Evolutionary conservation across 2,888 invertebrate species (phyloP).

Genomic region (Buathra laborator): DNA sequence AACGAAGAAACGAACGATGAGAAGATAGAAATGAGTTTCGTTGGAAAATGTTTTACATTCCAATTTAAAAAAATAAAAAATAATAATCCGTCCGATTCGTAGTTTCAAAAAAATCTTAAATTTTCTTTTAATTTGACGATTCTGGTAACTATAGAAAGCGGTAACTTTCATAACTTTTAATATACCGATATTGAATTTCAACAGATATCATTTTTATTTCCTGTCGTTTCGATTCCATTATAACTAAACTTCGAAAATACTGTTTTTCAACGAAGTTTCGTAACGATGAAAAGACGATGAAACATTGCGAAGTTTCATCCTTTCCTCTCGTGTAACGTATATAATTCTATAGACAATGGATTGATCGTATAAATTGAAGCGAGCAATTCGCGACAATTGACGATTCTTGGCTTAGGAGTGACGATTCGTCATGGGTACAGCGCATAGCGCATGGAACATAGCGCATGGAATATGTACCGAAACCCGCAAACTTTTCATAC

Average conservation of each 20-base stretch:
- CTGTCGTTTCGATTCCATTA: no score
- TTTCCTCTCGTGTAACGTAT: not conserved
- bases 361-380: not conserved
- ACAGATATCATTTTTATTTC: no score
- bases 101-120: no score
- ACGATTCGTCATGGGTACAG: not conserved
- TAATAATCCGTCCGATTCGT: no score
- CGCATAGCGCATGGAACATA: not conserved
- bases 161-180: no score
- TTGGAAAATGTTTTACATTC: no score
- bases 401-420: not conserved
- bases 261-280: not conserved
- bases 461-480: not conserved
- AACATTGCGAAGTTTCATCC: not conserved
- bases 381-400: not conserved
- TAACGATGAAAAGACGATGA: not conserved
- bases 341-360: not conserved
- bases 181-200: no score
- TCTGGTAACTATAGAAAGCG: no score
- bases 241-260: no score
- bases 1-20: not conserved
- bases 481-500: not conserved
- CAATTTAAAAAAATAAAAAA: no score
- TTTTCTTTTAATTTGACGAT: no score
- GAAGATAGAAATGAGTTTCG: not conserved